Base-by-base conservation (phyloP, 2,888 invertebrate genomes). In the Cantharis nigra region DNA sequence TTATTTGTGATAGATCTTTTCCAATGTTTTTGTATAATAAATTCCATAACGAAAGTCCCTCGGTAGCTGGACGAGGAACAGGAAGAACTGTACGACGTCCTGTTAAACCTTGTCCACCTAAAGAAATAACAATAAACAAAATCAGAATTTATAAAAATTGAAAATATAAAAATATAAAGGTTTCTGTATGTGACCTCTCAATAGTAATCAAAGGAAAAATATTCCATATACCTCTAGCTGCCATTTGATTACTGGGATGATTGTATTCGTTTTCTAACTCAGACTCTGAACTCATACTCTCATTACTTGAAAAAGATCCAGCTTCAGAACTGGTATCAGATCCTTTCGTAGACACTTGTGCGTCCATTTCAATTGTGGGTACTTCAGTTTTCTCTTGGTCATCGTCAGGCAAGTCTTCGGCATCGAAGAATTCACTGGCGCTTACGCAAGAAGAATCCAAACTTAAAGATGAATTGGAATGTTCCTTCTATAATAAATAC, bases 1-100 rank as follows among this genome's bases (percentile, higher is more conserved):
- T 95, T 69, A 96, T 93, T 88, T 95, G 95, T 16, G 94, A 94
- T 77, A 96, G 89, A 88, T 96, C 96, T 88, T 96, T 96, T 81
- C 96, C 96, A 73, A 96, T 96, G 87, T 96, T 96, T 88, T 94
- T 93, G 86, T 93, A 93, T 3, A 95, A 89, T 76, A 95, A 90
- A 89, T 95, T 94, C 93, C 95, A 95, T n/a, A 95, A 89, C 16
- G 93, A 94, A 71, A 96, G 91, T 26, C 95, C 95, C 78, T 95
- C 95, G 0, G 92, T 92, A 65, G 91, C 91, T n/a, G 95, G 94
- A 18, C 94, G 90, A 0, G 94, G 91, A 63, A 91, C 90, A 0
- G 96, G 95, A 74, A 96, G 90, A 63, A 91, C 90, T 4, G 93
- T 92, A 79, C 96, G 90, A 0, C 95, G 91, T 63, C 89, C 89